Percentiles rank a stretch among this genome's conserved stretches.
Conservation (phyloP, 2,113 vertebrate species). For the Ciconia boyciana region DNA sequence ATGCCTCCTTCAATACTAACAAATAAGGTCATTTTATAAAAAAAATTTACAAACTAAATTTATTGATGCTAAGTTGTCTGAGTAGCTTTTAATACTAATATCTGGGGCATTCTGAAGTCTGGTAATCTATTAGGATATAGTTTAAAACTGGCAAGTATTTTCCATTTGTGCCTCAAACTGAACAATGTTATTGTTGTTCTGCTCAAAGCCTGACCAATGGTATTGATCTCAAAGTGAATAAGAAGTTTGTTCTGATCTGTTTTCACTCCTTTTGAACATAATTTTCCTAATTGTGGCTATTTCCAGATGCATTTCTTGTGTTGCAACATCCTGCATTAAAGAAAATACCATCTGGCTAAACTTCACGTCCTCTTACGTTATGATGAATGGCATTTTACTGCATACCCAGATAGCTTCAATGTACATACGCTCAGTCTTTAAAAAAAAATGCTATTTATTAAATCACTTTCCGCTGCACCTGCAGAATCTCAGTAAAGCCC, state of each 20-base stretch:
- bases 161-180: neutral
- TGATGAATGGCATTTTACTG: conserved; percentile 59
- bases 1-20: neutral
- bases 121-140: neutral
- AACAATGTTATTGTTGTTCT: neutral
- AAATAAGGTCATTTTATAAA: neutral
- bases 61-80: neutral
- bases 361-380: neutral
- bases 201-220: neutral
- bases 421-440: neutral
- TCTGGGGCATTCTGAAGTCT: neutral
- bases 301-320: conserved; percentile 3
- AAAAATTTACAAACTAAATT: neutral
- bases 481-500: conserved; percentile 47
- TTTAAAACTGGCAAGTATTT: neutral
- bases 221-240: neutral
- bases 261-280: neutral
- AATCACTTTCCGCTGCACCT: conserved; percentile 56
- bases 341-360: conserved; percentile 47
- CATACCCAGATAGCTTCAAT: conserved; percentile 16
- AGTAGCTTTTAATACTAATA: neutral
- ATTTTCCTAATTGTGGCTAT: conserved; percentile 31
- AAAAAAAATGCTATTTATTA: conserved; percentile 57
- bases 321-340: conserved; percentile 7
- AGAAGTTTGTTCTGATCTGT: neutral